These are phyloP conservation scores for Mythimna albipuncta DNA, from an alignment of 2,888 invertebrate species.

Conservation along the genomic window DNA sequence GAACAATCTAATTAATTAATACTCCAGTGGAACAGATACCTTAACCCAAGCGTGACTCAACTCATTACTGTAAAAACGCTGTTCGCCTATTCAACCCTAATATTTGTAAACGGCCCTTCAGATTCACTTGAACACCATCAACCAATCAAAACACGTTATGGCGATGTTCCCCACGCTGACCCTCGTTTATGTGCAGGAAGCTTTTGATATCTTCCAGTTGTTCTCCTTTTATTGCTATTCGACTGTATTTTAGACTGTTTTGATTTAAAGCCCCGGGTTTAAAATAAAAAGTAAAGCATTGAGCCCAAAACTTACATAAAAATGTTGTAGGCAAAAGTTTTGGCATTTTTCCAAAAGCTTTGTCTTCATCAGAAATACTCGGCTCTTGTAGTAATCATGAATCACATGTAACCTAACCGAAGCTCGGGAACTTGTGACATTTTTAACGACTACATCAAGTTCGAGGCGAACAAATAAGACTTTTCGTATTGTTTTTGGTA, in stretches of 20 bases:
- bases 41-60: slow-evolving; percentile 58
- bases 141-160: slow-evolving; percentile 69
- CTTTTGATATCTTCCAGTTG: slow-evolving; percentile 44
- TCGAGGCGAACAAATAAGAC: neutral
- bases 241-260: slow-evolving; percentile 36
- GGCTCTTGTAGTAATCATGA: slow-evolving; percentile 27
- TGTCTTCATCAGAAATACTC: slow-evolving; percentile 33
- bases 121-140: slow-evolving; percentile 65
- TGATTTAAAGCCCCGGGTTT: slow-evolving; percentile 23
- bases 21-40: slow-evolving; percentile 40
- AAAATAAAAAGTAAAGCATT: slow-evolving; percentile 16
- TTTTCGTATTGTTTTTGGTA: slow-evolving; percentile 17
- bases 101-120: slow-evolving; percentile 65
- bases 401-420: slow-evolving; percentile 35
- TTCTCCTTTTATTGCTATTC: slow-evolving; percentile 39
- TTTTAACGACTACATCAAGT: slow-evolving; percentile 15
- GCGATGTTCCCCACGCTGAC: slow-evolving; percentile 58
- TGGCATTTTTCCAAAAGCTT: slow-evolving; percentile 45
- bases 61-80: slow-evolving; percentile 65
- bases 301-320: slow-evolving; percentile 16
- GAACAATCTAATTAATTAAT: slow-evolving; percentile 53
- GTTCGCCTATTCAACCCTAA: slow-evolving; percentile 49
- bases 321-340: slow-evolving; percentile 36
- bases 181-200: slow-evolving; percentile 46
- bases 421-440: slow-evolving; percentile 17